phyloP scores from a whole-genome alignment of 2,113 vertebrate species.

The Apeltes quadracus region DNA sequence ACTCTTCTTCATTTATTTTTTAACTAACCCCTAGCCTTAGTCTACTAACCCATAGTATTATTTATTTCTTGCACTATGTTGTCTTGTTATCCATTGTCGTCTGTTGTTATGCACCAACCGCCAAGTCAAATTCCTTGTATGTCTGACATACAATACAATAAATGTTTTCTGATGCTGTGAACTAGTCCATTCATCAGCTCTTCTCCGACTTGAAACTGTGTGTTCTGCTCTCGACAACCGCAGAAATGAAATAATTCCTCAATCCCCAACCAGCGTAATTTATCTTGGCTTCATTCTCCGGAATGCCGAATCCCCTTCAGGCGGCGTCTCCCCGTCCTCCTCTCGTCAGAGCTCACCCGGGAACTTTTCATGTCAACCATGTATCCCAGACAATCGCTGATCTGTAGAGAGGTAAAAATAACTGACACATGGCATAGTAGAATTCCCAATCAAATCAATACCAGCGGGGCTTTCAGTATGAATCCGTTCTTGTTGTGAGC shows the following conservation, averaged over 20 bases:
- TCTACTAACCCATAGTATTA: too few species aligned
- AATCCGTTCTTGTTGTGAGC: slow-evolving; percentile 6
- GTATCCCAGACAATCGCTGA: slow-evolving; percentile 19
- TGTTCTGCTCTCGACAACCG: slow-evolving; percentile 31
- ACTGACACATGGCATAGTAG: slow-evolving; percentile 23
- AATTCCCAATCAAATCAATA: slow-evolving; percentile 25
- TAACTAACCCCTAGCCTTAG: too few species aligned
- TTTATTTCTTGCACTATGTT: too few species aligned
- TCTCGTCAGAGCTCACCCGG: slow-evolving; percentile 40
- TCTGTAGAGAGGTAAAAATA: slow-evolving; percentile 1
- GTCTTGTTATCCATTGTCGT: too few species aligned
- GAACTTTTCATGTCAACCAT: slow-evolving; percentile 11
- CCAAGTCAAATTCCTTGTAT: too few species aligned
- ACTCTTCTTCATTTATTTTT: too few species aligned
- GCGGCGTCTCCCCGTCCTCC: slow-evolving; percentile 33
- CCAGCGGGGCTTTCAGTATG: neutral
- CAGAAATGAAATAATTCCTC: slow-evolving; percentile 47
- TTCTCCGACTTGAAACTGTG: slow-evolving; percentile 44
- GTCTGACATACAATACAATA: too few species aligned
- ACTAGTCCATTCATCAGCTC: slow-evolving; percentile 55
- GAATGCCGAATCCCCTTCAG: slow-evolving; percentile 23
- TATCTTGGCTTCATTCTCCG: slow-evolving; percentile 56
- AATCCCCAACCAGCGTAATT: slow-evolving; percentile 24
- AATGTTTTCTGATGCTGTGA: too few species aligned
- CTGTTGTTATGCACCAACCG: too few species aligned